These are phyloP conservation scores for Drosophila lacicola DNA, from an alignment of 2,888 invertebrate genomes.

Conservation along the genomic window DNA sequence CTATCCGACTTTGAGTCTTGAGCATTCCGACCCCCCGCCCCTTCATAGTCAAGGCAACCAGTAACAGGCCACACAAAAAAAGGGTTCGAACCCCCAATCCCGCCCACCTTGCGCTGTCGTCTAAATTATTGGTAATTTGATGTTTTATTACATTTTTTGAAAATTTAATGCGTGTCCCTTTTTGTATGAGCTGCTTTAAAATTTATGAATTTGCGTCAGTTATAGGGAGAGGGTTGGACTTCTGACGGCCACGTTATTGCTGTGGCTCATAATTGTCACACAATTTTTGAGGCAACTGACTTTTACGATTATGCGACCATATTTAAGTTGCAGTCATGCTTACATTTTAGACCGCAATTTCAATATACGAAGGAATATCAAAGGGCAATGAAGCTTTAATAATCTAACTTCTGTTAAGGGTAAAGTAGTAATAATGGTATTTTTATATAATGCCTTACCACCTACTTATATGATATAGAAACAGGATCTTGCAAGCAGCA, in stretches of 20 bases:
- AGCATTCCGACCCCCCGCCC: not conserved
- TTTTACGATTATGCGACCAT: slow-evolving; percentile 54
- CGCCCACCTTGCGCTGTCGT: slow-evolving; percentile 13
- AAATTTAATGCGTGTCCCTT: slow-evolving; percentile 43
- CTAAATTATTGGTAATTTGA: slow-evolving; percentile 71
- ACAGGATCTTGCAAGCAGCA: no score
- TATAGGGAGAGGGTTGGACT: slow-evolving; percentile 8
- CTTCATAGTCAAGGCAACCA: slow-evolving; percentile 17
- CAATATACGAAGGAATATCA: not conserved
- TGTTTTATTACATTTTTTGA: slow-evolving; percentile 69
- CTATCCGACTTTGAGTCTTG: slow-evolving; percentile 40
- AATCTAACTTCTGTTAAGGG: no score
- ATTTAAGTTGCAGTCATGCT: slow-evolving; percentile 35
- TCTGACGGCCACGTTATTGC: slow-evolving; percentile 30
- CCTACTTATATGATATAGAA: no score
- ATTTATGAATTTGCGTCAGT: slow-evolving; percentile 57
- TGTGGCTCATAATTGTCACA: slow-evolving; percentile 58
- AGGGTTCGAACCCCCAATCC: slow-evolving; percentile 40
- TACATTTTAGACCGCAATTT: slow-evolving; percentile 1
- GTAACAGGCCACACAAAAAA: slow-evolving; percentile 37
- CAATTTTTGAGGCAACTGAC: slow-evolving; percentile 33
- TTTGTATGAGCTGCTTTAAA: slow-evolving; percentile 53
- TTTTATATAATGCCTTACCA: no score
- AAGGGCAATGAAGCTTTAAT: not conserved
- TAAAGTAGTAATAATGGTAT: no score